phyloP scores from a whole-genome alignment of 2,888 invertebrate species.

The Itoplectis maculator region DNA sequence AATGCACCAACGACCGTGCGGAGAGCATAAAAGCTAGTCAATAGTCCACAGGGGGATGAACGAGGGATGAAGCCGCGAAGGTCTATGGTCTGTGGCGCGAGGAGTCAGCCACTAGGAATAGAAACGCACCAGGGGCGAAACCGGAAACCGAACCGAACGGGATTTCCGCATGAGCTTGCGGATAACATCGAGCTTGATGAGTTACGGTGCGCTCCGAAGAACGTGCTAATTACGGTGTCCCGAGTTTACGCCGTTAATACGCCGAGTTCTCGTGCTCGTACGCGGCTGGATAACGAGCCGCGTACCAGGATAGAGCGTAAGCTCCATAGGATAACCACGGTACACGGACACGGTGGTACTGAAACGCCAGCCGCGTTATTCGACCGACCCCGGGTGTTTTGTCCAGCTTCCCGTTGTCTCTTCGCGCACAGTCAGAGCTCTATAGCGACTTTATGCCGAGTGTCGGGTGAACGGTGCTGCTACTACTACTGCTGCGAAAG shows the following conservation, averaged over 20 bases:
- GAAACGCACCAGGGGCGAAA: constrained; percentile 36
- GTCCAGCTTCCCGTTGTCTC: constrained; percentile 58
- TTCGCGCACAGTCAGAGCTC: constrained; percentile 13
- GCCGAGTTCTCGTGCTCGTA: constrained; percentile 40
- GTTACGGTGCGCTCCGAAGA: constrained; percentile 69
- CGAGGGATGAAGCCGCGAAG: constrained; percentile 2
- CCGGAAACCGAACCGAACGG: constrained; percentile 53
- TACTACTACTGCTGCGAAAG: too few relatives aligned
- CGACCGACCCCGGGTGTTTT: constrained; percentile 44
- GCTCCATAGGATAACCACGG: too few relatives aligned
- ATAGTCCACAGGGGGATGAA: constrained; percentile 38
- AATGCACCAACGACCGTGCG: constrained; percentile 41
- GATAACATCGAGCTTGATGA: constrained; percentile 65
- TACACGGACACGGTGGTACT: neutral
- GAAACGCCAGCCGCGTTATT: constrained; percentile 39
- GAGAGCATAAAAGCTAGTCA: constrained; percentile 42
- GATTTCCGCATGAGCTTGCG: constrained; percentile 61
- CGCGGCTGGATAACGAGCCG: constrained; percentile 16
- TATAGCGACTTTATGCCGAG: neutral
- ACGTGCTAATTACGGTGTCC: constrained; percentile 71
- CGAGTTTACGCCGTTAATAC: constrained; percentile 50
- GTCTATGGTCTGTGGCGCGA: constrained; percentile 7
- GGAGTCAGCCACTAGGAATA: constrained; percentile 16
- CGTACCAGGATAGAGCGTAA: neutral
- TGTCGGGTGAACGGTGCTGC: neutral